Base-by-base conservation (phyloP, 2,888 invertebrate species). In the Polydrusus pterygomalis region DNA sequence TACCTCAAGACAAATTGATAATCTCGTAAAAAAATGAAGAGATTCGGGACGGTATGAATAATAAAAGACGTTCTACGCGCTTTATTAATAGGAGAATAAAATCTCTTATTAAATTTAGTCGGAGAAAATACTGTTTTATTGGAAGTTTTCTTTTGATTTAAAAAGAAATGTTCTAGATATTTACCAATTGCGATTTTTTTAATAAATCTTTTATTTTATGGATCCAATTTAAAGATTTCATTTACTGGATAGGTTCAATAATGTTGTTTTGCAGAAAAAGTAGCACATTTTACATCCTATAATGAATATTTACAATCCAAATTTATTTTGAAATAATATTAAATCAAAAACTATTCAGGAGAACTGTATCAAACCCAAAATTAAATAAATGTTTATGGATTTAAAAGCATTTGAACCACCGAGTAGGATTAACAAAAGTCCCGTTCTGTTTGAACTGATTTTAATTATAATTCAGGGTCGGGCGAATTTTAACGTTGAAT, bases 301-400 rank as follows among this genome's bases (percentile, higher is more conserved):
- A n/a, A 43, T 6, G 10, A 3, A 1, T 43, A 13, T 7, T 34
- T 34, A 9, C 34, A 34, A 34, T 34, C 8, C 7, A 11, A 43
- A 43, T 43, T 43, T 3, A 43, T n/a, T 43, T 43, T 13, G n/a
- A 43, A 6, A 43, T 43, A 43, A 43, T 25, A 51, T 20, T 54
- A 17, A 51, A 51, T 51, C 17, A 51, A 51, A 54, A 54, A 30
- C 13, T 56, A 34, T 58, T 58, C 15, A 3, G 25, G 17, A 49
- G 15, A 49, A 56, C 43, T 68, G 56, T 18, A 68, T 68, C 38
- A 18, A 43, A 30, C 65, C 18, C 20, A 30, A 67, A 34, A 58
- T 15, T n/a, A 69, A 67, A 69, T 58, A 68, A 54, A 69, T 69
- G n/a, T n/a, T n/a, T n/a, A 56, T 40, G 54, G 56, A 69, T 69